Evolutionary conservation across 2,888 invertebrate genomes (phyloP).

Genomic region (Heliconius hortense): DNA sequence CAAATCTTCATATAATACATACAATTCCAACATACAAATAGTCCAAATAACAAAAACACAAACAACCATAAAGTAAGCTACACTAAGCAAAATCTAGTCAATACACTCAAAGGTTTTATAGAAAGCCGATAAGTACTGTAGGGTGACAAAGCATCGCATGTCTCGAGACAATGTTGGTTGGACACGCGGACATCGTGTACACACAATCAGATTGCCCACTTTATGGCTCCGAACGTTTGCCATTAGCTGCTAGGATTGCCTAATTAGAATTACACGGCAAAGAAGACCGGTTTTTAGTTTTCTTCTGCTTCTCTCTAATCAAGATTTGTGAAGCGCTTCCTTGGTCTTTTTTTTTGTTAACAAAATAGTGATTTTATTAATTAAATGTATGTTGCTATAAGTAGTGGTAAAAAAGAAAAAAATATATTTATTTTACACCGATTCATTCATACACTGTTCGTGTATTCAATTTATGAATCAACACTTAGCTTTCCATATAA

Average conservation of each 20-base stretch:
- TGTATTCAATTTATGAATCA: neutral
- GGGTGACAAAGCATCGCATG: slow-evolving; percentile 80
- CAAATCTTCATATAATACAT: neutral
- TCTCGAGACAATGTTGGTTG: slow-evolving; percentile 66
- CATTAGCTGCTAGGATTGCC: slow-evolving; percentile 78
- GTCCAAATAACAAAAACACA: neutral
- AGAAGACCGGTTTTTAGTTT: slow-evolving; percentile 58
- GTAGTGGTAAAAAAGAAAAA: neutral
- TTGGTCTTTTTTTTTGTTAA: neutral
- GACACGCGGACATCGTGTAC: slow-evolving; percentile 71
- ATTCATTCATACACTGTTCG: neutral
- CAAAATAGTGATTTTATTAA: neutral
- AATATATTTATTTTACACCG: neutral
- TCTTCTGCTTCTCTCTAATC: slow-evolving; percentile 47
- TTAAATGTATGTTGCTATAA: slow-evolving; percentile 1
- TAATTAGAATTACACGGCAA: slow-evolving; percentile 76
- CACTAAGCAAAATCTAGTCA: slow-evolving; percentile 21
- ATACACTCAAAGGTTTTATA: slow-evolving; percentile 35
- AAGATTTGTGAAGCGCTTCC: slow-evolving; percentile 34
- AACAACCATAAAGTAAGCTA: neutral
- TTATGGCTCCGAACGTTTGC: slow-evolving; percentile 69
- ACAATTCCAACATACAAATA: neutral
- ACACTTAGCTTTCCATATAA: neutral
- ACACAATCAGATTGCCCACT: slow-evolving; percentile 78
- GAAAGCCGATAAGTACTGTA: slow-evolving; percentile 50